Evolutionary conservation across 1,140 invertebrate genomes (phyloP).

Genomic region (Leptopilina clavipes): DNA sequence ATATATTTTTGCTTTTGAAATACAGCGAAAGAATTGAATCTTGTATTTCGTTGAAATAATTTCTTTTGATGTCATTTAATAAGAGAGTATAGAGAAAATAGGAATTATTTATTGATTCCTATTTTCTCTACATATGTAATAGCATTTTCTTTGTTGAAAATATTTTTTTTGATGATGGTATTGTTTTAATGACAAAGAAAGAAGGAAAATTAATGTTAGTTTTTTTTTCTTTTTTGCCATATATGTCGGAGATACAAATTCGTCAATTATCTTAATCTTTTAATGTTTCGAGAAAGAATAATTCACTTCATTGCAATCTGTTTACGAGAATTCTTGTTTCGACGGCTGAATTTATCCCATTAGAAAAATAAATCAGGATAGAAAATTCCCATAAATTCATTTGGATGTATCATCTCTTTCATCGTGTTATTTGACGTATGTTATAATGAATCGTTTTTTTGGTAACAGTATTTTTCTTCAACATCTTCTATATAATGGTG

Average conservation of each 20-base stretch:
- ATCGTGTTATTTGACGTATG: neutral
- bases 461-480: neutral
- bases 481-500: slow-evolving; percentile 6
- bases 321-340: neutral
- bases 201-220: neutral
- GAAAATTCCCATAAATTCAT: slow-evolving; percentile 18
- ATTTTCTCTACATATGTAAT: neutral
- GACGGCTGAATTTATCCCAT: neutral
- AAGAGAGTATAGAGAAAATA: too few relatives aligned
- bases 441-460: neutral
- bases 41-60: too few relatives aligned
- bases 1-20: too few relatives aligned
- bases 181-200: neutral
- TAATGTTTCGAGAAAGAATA: neutral
- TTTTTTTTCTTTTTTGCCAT: too few relatives aligned
- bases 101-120: neutral
- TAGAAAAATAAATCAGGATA: neutral
- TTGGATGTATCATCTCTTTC: neutral
- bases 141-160: neutral
- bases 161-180: neutral
- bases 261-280: slow-evolving; percentile 15
- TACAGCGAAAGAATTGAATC: too few relatives aligned
- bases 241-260: neutral
- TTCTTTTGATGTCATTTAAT: neutral
- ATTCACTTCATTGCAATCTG: neutral